These are phyloP conservation scores for Sesamia inferens DNA, from an alignment of 2,888 invertebrate genomes.

Conservation along the genomic window DNA sequence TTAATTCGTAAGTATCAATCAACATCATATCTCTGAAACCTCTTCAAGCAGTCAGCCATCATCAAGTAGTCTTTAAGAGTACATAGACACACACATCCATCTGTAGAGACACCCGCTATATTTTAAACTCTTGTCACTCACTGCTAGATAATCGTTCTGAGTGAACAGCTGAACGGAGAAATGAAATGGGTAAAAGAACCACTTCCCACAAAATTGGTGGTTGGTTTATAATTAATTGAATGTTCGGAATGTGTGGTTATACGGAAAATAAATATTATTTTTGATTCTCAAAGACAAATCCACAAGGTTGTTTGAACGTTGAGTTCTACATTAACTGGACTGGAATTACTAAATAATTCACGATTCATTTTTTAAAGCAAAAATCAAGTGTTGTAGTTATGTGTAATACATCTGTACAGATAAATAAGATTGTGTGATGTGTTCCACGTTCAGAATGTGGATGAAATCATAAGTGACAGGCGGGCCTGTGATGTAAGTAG, in stretches of 20 bases:
- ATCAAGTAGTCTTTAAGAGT: conserved; percentile 1
- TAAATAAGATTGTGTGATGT: background rate
- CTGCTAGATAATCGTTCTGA: conserved; percentile 38
- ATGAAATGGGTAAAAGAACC: conserved; percentile 2
- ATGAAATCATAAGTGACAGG: background rate
- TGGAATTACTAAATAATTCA: no score
- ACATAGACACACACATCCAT: conserved; percentile 18
- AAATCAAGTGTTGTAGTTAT: background rate
- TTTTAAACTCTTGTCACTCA: conserved; percentile 50
- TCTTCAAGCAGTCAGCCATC: conserved; percentile 5
- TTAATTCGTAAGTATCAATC: conserved; percentile 3
- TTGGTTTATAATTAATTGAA: no score
- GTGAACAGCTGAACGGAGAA: conserved; percentile 18
- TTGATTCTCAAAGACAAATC: no score
- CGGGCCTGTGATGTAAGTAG: background rate
- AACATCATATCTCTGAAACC: conserved; percentile 19
- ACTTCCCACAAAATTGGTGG: background rate
- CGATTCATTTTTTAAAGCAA: no score
- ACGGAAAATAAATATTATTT: no score
- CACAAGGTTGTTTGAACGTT: background rate
- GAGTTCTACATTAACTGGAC: no score
- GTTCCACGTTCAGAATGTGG: background rate
- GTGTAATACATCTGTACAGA: background rate
- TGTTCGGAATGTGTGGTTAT: no score
- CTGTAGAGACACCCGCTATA: conserved; percentile 35